These are phyloP conservation scores for Rhagoletis pomonella DNA, from an alignment of 1,140 invertebrate genomes.

Conservation along the genomic window DNA sequence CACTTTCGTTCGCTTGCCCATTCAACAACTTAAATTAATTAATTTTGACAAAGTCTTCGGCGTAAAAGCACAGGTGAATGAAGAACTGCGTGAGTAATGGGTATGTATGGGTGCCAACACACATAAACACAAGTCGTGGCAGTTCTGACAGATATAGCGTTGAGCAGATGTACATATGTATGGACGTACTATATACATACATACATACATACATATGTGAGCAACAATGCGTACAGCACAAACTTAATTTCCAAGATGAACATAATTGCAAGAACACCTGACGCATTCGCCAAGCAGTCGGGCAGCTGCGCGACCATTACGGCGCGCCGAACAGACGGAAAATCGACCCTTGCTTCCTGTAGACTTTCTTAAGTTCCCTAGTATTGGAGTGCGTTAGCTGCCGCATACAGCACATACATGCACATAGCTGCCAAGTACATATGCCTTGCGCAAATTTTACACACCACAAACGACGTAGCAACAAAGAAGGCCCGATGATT, in stretches of 20 bases:
- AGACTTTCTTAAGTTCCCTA: neutral
- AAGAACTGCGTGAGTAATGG: constrained; percentile 4
- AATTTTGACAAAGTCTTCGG: constrained; percentile 51
- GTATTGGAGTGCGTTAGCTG: neutral
- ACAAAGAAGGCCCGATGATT: neutral
- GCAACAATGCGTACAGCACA: constrained; percentile 13
- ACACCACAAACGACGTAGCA: neutral
- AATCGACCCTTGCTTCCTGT: neutral
- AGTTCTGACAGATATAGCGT: neutral
- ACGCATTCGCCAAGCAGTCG: neutral
- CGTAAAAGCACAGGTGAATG: constrained; percentile 31
- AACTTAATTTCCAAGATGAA: constrained; percentile 51
- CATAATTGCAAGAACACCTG: constrained; percentile 45
- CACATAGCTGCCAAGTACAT: neutral
- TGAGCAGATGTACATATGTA: neutral
- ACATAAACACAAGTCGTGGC: constrained; percentile 31
- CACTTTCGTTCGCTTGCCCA: constrained; percentile 51
- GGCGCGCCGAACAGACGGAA: neutral
- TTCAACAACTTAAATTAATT: constrained; percentile 53
- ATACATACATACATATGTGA: no score
- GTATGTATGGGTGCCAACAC: constrained; percentile 3
- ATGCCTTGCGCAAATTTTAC: constrained; percentile 20
- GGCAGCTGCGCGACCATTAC: neutral
- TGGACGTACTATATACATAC: no score
- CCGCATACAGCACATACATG: neutral